Evolutionary conservation across 2,113 vertebrate genomes (phyloP).

Genomic region (Thinocorus orbignyianus): DNA sequence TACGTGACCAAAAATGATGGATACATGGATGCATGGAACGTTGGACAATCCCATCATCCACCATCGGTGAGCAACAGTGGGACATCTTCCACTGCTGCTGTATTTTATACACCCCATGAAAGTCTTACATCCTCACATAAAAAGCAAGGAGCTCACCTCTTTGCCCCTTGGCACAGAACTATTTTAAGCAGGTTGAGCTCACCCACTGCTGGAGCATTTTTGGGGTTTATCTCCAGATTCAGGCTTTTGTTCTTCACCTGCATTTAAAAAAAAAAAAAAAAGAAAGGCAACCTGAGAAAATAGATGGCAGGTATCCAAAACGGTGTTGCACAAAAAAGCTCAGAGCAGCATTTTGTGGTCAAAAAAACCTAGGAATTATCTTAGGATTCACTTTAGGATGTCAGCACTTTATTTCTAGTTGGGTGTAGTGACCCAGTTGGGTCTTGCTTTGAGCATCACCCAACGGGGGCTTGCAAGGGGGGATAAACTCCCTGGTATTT

Average conservation of each 20-base stretch:
- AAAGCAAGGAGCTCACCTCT: conserved; percentile 67
- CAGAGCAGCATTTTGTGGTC: rapidly evolving
- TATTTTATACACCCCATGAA: conserved; percentile 52
- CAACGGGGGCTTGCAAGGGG: rapidly evolving
- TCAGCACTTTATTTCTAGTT: not conserved
- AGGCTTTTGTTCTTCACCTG: conserved; percentile 51
- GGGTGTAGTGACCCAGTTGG: not conserved
- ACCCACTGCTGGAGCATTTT: conserved; percentile 21
- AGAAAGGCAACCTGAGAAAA: not conserved
- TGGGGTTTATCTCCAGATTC: not conserved
- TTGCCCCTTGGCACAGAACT: conserved; percentile 39
- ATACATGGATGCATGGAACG: not conserved
- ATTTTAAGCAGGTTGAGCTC: conserved; percentile 56
- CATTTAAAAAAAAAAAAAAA: not conserved
- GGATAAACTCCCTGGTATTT: not conserved
- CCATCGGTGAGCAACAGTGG: conserved; percentile 19
- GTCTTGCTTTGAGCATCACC: not conserved
- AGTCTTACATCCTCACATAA: conserved; percentile 21
- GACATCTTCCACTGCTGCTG: not conserved
- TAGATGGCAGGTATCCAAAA: not conserved
- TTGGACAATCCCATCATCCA: not conserved
- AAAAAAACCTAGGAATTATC: not conserved
- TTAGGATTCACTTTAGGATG: not conserved
- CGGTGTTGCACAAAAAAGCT: not conserved
- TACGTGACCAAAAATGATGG: not conserved